These are phyloP conservation scores for Oithona nana DNA, from an alignment of 2,888 invertebrate genomes.

Conservation along the genomic window DNA sequence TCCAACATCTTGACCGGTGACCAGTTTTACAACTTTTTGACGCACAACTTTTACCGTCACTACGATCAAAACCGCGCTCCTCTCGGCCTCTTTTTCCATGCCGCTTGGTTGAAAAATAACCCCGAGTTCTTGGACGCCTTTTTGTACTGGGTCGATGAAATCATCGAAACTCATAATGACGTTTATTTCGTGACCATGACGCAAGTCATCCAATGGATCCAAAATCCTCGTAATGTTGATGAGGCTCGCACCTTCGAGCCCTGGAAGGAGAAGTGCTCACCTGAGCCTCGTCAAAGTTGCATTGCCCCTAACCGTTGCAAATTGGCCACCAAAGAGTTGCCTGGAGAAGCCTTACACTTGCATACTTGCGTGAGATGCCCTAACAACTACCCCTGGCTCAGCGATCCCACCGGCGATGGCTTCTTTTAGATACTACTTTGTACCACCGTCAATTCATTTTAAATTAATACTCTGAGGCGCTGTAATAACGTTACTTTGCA, in stretches of 20 bases:
- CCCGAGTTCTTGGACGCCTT: constrained; percentile 80
- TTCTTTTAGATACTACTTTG: constrained; percentile 55
- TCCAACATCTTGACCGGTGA: constrained; percentile 77
- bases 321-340: constrained; percentile 74
- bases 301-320: constrained; percentile 81
- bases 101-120: constrained; percentile 79
- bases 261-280: constrained; percentile 80
- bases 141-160: constrained; percentile 80
- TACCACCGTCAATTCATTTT: neutral
- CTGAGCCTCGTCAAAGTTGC: constrained; percentile 61
- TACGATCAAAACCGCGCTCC: constrained; percentile 77
- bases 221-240: constrained; percentile 61
- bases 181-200: constrained; percentile 90
- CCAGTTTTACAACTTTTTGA: constrained; percentile 81
- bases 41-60: constrained; percentile 79
- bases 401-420: constrained; percentile 73
- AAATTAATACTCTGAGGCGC: too few species aligned
- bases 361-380: constrained; percentile 85
- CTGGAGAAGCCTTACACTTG: constrained; percentile 78
- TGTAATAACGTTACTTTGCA: too few species aligned
- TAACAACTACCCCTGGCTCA: constrained; percentile 83
- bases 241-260: constrained; percentile 81
- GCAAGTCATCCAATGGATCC: constrained; percentile 80
- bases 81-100: constrained; percentile 75
- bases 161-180: constrained; percentile 61